Evolutionary conservation across 2,888 invertebrate genomes (phyloP).

Genomic region (Stictocephala bisonia): DNA sequence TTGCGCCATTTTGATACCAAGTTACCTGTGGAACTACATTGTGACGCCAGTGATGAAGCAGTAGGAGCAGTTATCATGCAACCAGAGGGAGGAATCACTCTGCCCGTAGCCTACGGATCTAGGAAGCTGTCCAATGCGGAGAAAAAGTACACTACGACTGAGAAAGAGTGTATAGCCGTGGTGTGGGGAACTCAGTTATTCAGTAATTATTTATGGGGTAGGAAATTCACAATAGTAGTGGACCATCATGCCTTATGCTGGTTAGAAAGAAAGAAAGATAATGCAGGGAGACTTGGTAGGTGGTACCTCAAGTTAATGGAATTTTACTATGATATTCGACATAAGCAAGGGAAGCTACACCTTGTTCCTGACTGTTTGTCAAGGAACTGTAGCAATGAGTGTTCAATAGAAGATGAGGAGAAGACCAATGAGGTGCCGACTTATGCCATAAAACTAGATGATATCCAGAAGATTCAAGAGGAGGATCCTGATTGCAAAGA

Average conservation of each 20-base stretch:
- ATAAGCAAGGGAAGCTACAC: background rate
- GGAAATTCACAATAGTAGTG: too few species aligned
- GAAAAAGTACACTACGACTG: background rate
- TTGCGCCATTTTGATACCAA: background rate
- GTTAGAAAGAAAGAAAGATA: background rate
- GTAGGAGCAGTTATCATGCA: background rate
- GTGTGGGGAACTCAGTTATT: background rate
- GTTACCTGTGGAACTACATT: background rate
- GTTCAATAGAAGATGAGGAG: background rate
- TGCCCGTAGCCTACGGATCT: conserved; percentile 1
- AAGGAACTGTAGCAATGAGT: background rate
- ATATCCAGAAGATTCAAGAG: background rate
- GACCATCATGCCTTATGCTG: conserved; percentile 3
- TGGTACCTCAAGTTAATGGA: too few species aligned
- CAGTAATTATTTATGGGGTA: background rate
- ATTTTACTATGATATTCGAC: background rate
- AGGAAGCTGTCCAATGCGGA: background rate
- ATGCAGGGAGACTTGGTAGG: background rate
- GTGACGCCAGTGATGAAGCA: background rate
- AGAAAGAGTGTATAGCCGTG: background rate
- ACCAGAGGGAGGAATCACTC: background rate
- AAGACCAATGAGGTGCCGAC: background rate
- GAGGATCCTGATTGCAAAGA: background rate
- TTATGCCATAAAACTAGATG: background rate
- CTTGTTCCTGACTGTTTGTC: background rate